Base-by-base conservation (phyloP, 2,797 vertebrate genomes). In the Vultur gryphus region DNA sequence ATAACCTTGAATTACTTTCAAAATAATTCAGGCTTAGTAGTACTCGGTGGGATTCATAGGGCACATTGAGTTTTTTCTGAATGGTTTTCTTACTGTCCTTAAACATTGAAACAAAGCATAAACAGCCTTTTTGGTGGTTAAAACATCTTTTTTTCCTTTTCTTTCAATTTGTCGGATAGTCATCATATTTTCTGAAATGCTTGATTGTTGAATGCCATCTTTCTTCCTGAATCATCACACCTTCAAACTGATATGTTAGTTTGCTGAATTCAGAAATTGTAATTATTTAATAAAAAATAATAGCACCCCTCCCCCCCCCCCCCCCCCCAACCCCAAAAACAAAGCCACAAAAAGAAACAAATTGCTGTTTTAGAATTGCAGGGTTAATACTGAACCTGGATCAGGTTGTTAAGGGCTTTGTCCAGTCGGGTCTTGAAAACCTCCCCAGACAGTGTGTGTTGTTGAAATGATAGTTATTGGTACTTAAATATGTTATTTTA, bases 371-470 rank as follows among this genome's bases (percentile, higher is more conserved):
- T 54, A 48, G 78, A 54, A n/a, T 46, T 35, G 20, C 54, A 39
- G 46, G 25, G 14, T 55, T 49, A 25, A 26, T 16, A 8, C 55
- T 66, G 17, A 52, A 49, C 43, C 57, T 62, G 49, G 14, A 23
- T 33, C 35, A 43, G 55, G 19, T 41, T 39, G 35, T 31, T 16
- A 43, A 48, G 31, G 55, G 25, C 41, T 41, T 82, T 46, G 25
- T 31, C 24, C 1, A 1, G 25, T 26, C 0, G 1, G 41, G n/a
- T 18, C 35, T 61, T 52, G 19, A 73, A 66, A 48, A 41, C 25
- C 25, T 46, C 54, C 49, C 12, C 1, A 4, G 26, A 10, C 35
- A 54, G 44, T 5, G 37, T 18, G 44, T 87, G 59, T 5, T 75
- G 29, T 46, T 46, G 69, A 29, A 64, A 33, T 70, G 28, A 29